Base-by-base conservation (phyloP, 1,140 invertebrate species). In the Drosophila malerkotliana region DNA sequence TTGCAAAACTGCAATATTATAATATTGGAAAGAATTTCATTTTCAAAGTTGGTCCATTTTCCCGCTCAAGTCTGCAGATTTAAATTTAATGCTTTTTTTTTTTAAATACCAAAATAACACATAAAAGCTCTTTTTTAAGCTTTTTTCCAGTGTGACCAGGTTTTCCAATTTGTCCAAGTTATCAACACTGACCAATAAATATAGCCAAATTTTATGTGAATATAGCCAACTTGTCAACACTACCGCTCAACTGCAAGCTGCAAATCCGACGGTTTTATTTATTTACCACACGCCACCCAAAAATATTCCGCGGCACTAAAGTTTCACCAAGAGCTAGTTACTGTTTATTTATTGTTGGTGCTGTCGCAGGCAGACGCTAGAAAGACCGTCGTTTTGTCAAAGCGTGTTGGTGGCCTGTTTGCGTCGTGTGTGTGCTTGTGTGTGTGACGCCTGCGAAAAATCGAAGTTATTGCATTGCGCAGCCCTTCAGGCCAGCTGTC, bases 401-500 rank as follows among this genome's bases (percentile, higher is more conserved):
- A 37, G n/a, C 60, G 45, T 30, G 32, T 66, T 37, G 41, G 44
- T 66, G 34, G 66, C 15, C 49, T 64, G 45, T 39, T 21, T 32
- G 54, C 62, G 28, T 49, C 47, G 64, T 73, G 48, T 53, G 58
- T 72, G 39, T 47, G 57, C 52, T 47, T 74, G 61, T 60, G 48
- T 58, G 54, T 61, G 71, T 61, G 71, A 72, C 56, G 79, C 64
- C 83, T 87, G 82, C 74, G 82, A 87, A 87, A 87, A 87, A 87
- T 87, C 81, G 81, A 85, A 85, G 81, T 77, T 81, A 80, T 87
- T 84, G 81, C 81, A 85, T 77, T 87, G 74, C 81, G 72, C 67
- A 71, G 67, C 67, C 62, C 55, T 48, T 80, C 54, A 59, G 32
- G 55, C 54, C 79, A 82, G 79, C 79, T 82, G 77, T 49, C 72